Evolutionary conservation across 2,888 invertebrate genomes (phyloP), one percentile per base, ranked within the genome.

Genomic region (Cephus pygmeus): DNA sequence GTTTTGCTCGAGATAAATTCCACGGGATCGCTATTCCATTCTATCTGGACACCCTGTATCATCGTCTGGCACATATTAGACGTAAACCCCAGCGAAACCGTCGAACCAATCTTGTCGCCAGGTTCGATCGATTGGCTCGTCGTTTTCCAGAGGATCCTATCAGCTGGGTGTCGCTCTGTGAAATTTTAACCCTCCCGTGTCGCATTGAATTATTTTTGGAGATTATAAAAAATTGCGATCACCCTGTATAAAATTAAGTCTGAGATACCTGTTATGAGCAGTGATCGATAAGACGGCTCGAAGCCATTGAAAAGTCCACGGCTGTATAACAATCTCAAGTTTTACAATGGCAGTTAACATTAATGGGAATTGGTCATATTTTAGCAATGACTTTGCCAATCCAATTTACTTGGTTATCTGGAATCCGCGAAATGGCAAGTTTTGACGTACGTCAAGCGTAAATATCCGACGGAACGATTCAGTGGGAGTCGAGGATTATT

Each of bases 21-120:
- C 56, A 56, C 23, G 23, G 23, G 56, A 56, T 56, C 56, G 56
- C 23, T 56, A 56, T 56, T 12, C 71, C 71, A 71, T 71, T 71
- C 23, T 71, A 34, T 33, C 71, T 23, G 6, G 71, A 71, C 30
- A 12, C 71, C 34, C 31, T 34, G 71, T 71, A 71, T 71, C 30
- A 71, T 34, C 34, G 71, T 31, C 34, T 71, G 71, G 71, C 71
- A 71, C 71, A 71, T 71, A 71, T 71, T 71, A 34, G 12, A 71
- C 71, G 30, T 23, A 34, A 34, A 11, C 30, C 11, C 71, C 34
- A 30, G 71, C 71, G 12, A 12, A 31, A 30, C 23, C 71, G 31
- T 71, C 71, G 15, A 71, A 34, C 56, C 56, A 56, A 56, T 56
- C 23, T 56, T 31, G 11, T 30, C 71, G 15, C 15, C 71, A 30